phyloP scores from a whole-genome alignment of 2,113 vertebrate species.

The Alexandromys fortis region DNA sequence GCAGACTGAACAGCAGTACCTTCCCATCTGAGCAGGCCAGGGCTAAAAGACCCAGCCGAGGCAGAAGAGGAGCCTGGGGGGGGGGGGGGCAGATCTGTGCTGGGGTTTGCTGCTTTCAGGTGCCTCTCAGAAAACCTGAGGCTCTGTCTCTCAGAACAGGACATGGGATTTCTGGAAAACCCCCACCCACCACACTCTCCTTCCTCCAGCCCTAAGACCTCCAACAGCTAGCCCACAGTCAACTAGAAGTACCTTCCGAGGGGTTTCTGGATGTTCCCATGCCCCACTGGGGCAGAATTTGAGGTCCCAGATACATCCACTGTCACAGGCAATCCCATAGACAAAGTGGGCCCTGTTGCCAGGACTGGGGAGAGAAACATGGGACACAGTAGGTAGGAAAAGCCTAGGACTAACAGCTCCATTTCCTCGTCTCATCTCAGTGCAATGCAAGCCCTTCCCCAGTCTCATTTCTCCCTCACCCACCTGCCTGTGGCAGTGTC shows the following conservation, averaged over 20 bases:
- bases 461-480: conserved; percentile 1
- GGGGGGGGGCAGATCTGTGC: not conserved
- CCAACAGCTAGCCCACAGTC: not conserved
- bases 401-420: not conserved
- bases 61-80: conserved; percentile 89
- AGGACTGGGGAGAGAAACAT: conserved; percentile 82
- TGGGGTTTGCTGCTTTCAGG: conserved; percentile 40
- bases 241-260: conserved; percentile 87
- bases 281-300: conserved; percentile 98
- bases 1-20: conserved; percentile 93
- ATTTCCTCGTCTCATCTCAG: not conserved
- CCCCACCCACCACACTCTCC: not conserved
- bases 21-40: conserved; percentile 90
- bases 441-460: not conserved
- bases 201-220: not conserved
- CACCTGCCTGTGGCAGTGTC: conserved; percentile 49
- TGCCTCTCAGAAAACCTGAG: conserved; percentile 23
- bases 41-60: conserved; percentile 94
- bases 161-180: not conserved
- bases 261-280: conserved; percentile 91
- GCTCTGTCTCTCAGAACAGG: conserved; percentile 21
- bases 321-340: conserved; percentile 92
- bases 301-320: conserved; percentile 94
- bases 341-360: conserved; percentile 85
- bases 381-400: conserved; percentile 15